Conservation (phyloP, 1,140 invertebrate genomes). For the Drosophila insularis region DNA sequence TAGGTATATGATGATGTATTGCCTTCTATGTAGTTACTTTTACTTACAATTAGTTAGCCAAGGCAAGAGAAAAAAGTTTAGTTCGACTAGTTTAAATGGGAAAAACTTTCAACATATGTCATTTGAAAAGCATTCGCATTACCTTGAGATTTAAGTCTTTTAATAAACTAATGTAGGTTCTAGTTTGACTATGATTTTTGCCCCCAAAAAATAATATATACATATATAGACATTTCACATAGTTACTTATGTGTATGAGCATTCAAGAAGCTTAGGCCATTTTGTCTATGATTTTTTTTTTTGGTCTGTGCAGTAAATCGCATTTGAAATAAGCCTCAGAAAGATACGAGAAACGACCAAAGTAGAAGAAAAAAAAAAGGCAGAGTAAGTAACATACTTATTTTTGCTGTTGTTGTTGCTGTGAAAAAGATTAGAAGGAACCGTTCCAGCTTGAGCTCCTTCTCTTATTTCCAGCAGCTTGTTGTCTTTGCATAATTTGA, state of each 20-base stretch:
- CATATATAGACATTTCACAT: too few relatives aligned
- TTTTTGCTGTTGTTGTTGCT: not conserved
- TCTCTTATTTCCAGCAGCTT: constrained; percentile 1
- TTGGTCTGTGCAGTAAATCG: constrained; percentile 1
- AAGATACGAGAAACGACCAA: not conserved
- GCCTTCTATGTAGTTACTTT: not conserved
- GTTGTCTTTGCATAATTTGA: constrained; percentile 11
- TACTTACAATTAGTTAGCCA: not conserved
- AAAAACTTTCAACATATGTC: too few relatives aligned
- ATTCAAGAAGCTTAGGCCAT: constrained; percentile 1
- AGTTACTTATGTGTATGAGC: not conserved
- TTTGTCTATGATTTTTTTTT: constrained; percentile 3
- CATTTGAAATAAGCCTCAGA: not conserved
- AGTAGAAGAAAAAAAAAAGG: not conserved
- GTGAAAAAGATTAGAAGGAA: not conserved
- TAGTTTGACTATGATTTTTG: not conserved
- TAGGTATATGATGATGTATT: constrained; percentile 5
- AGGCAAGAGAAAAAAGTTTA: not conserved
- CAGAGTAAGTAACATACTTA: not conserved
- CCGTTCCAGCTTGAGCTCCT: not conserved
- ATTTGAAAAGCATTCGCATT: not conserved
- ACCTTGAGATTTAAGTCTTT: not conserved
- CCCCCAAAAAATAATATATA: not conserved
- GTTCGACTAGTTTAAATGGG: not conserved
- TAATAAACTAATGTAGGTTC: not conserved